A percentile compares a stretch with the other conserved stretches of the same genome.
These are phyloP conservation scores for Aphelinus atriplicis DNA, from an alignment of 1,140 invertebrate species.

Conservation along the genomic window DNA sequence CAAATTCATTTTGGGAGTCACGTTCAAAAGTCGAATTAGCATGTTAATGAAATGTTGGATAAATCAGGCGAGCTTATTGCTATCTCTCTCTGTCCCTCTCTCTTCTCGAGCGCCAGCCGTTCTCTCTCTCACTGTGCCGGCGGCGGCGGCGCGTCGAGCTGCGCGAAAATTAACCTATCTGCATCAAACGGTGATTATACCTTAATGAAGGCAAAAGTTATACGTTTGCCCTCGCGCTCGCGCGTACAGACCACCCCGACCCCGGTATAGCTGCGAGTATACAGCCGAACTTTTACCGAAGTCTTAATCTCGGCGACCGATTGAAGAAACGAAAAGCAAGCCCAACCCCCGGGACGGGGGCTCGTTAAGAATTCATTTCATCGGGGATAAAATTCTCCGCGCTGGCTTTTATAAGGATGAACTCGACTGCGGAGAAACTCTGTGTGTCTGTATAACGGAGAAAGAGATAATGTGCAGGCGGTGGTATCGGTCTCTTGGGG, in stretches of 20 bases:
- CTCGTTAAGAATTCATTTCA: slow-evolving; percentile 55
- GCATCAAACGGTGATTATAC: slow-evolving; percentile 58
- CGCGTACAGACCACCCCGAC: too few relatives aligned
- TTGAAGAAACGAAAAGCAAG: slow-evolving; percentile 47
- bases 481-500: too few relatives aligned
- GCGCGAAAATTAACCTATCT: slow-evolving; percentile 58
- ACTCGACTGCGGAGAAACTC: too few relatives aligned
- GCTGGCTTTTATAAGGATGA: neutral
- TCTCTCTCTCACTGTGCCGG: slow-evolving; percentile 11
- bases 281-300: slow-evolving; percentile 51
- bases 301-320: slow-evolving; percentile 51
- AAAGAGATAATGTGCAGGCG: too few relatives aligned
- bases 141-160: slow-evolving; percentile 40
- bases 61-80: slow-evolving; percentile 52
- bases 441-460: too few relatives aligned
- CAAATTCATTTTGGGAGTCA: slow-evolving; percentile 35
- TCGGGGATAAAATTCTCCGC: slow-evolving; percentile 7
- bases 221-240: slow-evolving; percentile 21
- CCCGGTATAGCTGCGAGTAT: slow-evolving; percentile 36
- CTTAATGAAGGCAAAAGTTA: slow-evolving; percentile 58
- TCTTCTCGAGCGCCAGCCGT: slow-evolving; percentile 16
- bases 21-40: slow-evolving; percentile 52
- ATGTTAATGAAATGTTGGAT: slow-evolving; percentile 57
- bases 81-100: slow-evolving; percentile 33
- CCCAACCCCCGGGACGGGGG: slow-evolving; percentile 17